Conservation (phyloP, 2,113 vertebrate species). For the Otocyon megalotis region DNA sequence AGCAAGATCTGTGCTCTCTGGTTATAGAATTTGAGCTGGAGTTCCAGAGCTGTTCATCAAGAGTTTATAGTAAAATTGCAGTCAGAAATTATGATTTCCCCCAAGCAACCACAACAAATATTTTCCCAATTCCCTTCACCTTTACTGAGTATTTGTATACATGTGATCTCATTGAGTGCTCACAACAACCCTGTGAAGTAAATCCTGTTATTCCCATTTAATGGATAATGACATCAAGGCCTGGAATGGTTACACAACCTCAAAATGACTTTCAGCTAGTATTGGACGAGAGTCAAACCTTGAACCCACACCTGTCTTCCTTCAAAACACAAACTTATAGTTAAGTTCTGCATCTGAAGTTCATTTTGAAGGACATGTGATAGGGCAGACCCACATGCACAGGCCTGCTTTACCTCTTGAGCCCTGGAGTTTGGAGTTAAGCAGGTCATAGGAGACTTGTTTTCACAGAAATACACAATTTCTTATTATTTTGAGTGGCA, state of each 20-base stretch:
- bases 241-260: not conserved
- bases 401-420: not conserved
- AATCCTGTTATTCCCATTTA: not conserved
- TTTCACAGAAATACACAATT: slow-evolving; percentile 51
- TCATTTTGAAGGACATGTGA: not conserved
- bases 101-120: not conserved
- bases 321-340: not conserved
- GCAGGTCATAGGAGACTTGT: not conserved
- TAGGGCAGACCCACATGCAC: not conserved
- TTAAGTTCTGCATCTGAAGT: not conserved
- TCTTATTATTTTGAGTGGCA: slow-evolving; percentile 21
- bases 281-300: not conserved
- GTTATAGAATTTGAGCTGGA: not conserved
- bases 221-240: not conserved
- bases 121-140: not conserved
- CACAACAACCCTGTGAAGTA: not conserved
- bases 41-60: not conserved
- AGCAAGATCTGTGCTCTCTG: not conserved
- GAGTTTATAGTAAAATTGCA: slow-evolving; percentile 15
- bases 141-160: not conserved
- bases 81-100: slow-evolving; percentile 2
- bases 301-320: not conserved
- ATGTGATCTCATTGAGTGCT: not conserved
- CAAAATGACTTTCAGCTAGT: slow-evolving; percentile 5
- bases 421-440: not conserved